Evolutionary conservation across 2,113 vertebrate genomes (phyloP), one percentile per base, ranked within the genome.

Genomic region (Corydoras sp.): DNA sequence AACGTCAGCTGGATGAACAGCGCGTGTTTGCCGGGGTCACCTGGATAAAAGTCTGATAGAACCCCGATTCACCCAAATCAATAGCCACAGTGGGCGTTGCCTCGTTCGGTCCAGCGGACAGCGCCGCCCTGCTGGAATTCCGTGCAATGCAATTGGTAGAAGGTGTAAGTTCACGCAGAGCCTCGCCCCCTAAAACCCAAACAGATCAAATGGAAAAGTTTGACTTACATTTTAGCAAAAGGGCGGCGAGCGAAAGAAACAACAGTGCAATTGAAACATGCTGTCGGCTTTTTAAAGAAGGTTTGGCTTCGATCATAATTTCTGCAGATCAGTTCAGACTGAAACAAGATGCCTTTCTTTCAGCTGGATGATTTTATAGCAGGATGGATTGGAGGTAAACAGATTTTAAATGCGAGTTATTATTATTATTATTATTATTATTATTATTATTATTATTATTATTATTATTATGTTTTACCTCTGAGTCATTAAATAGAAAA

Each of bases 351-450:
- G 81, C 81, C 62, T 63, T 71, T 69, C 24, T 88, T 91, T 63
- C 71, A 75, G 3, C 0, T 89, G 80, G 87, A 90, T 51, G 88
- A 90, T 62, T 91, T 91, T 43, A 8, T 91, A 10, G 90, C 90
- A 8, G 90, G 90, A 75, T 90, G 87, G 86, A 87, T 90, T 58
- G 88, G 84, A 9, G 90, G 90, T 91, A 78, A 88, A 87, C 72
- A 1, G 3, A n/a, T 56, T n/a, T 9, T 56, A n/a, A 56, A n/a
- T 14, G 13, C 2, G 51, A 12, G 13, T 9, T 14, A 15, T 13
- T 56, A n/a, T 56, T n/a, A n/a, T 56, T 56, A 14, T 9, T 56
- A 24, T 43, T 43, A 2, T 43, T 8, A 2, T 43, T 8, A 2
- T 43, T 43, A 2, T 24, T 24, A 2, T 24, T 24, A 2, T 24